Percentiles rank a stretch among this genome's conserved stretches.
Conservation (phyloP, 2,113 vertebrate genomes). For the Lontra canadensis region DNA sequence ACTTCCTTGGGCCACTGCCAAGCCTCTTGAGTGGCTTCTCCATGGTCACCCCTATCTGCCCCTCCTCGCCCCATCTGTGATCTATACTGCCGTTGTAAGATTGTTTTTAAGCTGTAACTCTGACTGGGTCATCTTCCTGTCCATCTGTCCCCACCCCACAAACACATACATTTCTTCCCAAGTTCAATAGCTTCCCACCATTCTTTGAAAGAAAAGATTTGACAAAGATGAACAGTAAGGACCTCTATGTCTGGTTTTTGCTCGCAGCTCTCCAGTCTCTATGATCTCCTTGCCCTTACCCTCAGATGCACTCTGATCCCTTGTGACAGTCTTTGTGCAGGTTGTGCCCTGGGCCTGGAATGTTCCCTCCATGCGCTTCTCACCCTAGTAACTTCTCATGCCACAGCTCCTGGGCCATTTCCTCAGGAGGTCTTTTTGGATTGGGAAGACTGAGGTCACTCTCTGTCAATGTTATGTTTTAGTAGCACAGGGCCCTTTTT, state of each 20-base stretch:
- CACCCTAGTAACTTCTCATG: neutral
- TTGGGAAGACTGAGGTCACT: neutral
- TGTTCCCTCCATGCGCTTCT: neutral
- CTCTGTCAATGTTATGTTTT: neutral
- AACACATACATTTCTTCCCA: neutral
- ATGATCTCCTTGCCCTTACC: neutral
- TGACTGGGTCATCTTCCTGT: neutral
- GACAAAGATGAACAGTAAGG: neutral
- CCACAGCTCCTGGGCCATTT: neutral
- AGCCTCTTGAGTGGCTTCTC: neutral
- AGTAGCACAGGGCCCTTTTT: neutral
- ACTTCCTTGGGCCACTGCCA: neutral
- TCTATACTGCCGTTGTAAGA: neutral
- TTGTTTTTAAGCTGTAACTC: neutral
- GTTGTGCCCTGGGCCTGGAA: neutral
- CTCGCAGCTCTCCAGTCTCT: neutral
- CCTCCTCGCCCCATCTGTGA: neutral
- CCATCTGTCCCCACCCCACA: neutral
- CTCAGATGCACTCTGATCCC: neutral
- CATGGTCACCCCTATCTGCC: neutral
- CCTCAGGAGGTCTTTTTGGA: neutral
- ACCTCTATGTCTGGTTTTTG: neutral
- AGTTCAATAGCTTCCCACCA: neutral
- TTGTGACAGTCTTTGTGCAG: neutral
- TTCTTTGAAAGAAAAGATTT: neutral